These are phyloP conservation scores for Pollenia labialis DNA, from an alignment of 2,888 invertebrate species.

Conservation along the genomic window DNA sequence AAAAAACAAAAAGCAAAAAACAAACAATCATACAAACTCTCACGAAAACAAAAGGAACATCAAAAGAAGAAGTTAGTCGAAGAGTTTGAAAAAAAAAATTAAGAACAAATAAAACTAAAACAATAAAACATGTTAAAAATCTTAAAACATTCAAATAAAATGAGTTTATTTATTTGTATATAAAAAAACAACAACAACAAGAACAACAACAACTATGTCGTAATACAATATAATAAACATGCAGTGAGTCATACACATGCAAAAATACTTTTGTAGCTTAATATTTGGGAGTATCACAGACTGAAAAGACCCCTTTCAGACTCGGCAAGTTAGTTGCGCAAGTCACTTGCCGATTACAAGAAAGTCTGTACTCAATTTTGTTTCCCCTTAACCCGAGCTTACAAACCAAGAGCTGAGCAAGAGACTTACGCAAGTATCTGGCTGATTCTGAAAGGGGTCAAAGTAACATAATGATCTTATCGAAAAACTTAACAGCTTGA, in stretches of 20 bases:
- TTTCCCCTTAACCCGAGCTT: too few species aligned
- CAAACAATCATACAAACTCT: neutral
- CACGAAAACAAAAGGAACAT: slow-evolving; percentile 28
- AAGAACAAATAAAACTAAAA: slow-evolving; percentile 60
- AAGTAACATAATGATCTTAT: too few species aligned
- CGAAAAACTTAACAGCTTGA: too few species aligned
- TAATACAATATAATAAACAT: slow-evolving; percentile 33
- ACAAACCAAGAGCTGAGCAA: too few species aligned
- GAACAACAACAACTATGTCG: slow-evolving; percentile 6
- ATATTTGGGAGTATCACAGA: slow-evolving; percentile 15
- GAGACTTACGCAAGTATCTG: too few species aligned
- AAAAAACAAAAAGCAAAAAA: too few species aligned
- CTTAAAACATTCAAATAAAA: slow-evolving; percentile 69
- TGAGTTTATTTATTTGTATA: slow-evolving; percentile 48
- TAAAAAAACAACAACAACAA: neutral
- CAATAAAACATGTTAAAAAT: slow-evolving; percentile 71
- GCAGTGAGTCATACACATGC: neutral
- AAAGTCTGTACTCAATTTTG: too few species aligned
- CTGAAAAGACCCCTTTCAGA: too few species aligned
- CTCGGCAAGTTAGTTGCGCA: too few species aligned
- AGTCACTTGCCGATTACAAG: too few species aligned
- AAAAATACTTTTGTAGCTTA: neutral
- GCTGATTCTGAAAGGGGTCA: too few species aligned
- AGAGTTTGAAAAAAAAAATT: slow-evolving; percentile 1
- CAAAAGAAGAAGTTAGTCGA: slow-evolving; percentile 34